Percentiles rank a stretch among this genome's conserved stretches.
These are phyloP conservation scores for Lutjanus campechanus DNA, from an alignment of 2,797 vertebrate genomes.

Conservation along the genomic window DNA sequence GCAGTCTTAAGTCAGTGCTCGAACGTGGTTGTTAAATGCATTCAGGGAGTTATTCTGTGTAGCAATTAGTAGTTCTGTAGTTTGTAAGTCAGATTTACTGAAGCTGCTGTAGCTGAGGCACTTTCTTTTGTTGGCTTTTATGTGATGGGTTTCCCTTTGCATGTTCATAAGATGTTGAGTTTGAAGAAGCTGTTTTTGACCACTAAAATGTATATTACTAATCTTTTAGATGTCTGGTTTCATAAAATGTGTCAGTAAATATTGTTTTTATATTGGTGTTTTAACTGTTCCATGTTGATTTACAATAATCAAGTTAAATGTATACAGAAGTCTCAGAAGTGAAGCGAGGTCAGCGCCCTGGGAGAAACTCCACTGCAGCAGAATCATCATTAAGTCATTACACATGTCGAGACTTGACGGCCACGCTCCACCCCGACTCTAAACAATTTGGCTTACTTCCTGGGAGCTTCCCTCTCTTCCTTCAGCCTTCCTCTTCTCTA, in stretches of 20 bases:
- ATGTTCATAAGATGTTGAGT: background rate
- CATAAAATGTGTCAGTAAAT: constrained; percentile 5
- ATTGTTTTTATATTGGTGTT: background rate
- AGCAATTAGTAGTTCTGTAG: background rate
- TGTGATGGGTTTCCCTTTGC: background rate
- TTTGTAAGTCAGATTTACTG: constrained; percentile 1
- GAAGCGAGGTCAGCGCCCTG: constrained; percentile 55
- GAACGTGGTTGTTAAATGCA: background rate
- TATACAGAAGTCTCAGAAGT: constrained; percentile 45
- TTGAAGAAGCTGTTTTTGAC: background rate
- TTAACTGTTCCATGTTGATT: constrained; percentile 2
- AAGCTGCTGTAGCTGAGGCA: background rate
- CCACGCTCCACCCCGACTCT: constrained; percentile 55
- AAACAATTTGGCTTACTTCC: constrained; percentile 70
- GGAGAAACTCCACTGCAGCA: constrained; percentile 57
- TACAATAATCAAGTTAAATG: constrained; percentile 15
- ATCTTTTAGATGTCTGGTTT: constrained; percentile 30
- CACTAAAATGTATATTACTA: background rate
- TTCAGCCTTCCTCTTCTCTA: constrained; percentile 24
- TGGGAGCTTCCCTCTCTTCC: constrained; percentile 67
- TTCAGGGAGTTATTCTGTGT: background rate
- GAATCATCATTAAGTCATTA: constrained; percentile 72
- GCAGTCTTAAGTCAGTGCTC: background rate
- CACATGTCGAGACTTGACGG: constrained; percentile 71
- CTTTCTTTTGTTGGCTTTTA: constrained; percentile 10